phyloP scores from a whole-genome alignment of 2,113 vertebrate species.

The Podiceps cristatus region DNA sequence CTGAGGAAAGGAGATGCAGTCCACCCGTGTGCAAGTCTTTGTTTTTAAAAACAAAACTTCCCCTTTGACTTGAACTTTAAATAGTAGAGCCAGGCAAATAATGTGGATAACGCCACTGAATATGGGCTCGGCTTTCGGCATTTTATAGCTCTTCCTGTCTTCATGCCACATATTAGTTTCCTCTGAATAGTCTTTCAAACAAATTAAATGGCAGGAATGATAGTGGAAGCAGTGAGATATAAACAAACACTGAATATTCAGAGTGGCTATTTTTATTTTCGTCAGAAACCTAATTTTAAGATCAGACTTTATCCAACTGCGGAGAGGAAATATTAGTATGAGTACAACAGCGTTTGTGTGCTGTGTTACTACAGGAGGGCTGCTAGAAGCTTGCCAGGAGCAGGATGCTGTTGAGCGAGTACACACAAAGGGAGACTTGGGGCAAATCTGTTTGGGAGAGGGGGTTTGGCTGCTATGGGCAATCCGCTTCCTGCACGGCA shows the following conservation, averaged over 20 bases:
- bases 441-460: background rate
- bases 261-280: slow-evolving; percentile 42
- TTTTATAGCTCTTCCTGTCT: slow-evolving; percentile 33
- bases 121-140: background rate
- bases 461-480: background rate
- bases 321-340: background rate
- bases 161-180: slow-evolving; percentile 14
- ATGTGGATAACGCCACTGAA: background rate
- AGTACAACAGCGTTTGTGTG: background rate
- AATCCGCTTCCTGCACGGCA: background rate
- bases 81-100: background rate
- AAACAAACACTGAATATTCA: slow-evolving; percentile 67
- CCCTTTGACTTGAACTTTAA: slow-evolving; percentile 42
- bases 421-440: background rate
- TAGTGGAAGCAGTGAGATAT: slow-evolving; percentile 38
- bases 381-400: background rate
- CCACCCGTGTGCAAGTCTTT: background rate
- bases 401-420: background rate
- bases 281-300: slow-evolving; percentile 50
- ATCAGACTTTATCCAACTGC: background rate
- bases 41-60: slow-evolving; percentile 16
- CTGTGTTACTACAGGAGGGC: background rate
- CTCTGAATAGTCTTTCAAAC: slow-evolving; percentile 44
- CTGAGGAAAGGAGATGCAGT: background rate
- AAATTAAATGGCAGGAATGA: slow-evolving; percentile 47